Evolutionary conservation across 2,113 vertebrate species (phyloP).

Genomic region (Melanerpes formicivorus): DNA sequence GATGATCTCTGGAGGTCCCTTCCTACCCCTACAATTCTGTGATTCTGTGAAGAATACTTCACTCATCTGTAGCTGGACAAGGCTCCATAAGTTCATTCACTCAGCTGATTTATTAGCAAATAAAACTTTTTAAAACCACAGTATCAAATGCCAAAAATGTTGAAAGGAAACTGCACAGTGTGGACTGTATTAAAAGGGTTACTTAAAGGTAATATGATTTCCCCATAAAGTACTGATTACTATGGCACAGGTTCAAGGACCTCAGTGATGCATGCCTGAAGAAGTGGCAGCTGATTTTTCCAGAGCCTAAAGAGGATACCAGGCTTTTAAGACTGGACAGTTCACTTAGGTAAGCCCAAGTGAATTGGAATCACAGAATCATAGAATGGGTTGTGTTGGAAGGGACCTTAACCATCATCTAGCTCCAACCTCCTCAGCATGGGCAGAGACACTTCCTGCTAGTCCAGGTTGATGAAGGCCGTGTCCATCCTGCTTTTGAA

Average conservation of each 20-base stretch:
- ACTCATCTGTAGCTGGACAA: not conserved
- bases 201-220: not conserved
- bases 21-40: too few relatives aligned
- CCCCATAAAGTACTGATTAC: not conserved
- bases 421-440: too few relatives aligned
- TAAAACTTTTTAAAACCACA: not conserved
- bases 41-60: too few relatives aligned
- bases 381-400: too few relatives aligned
- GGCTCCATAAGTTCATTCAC: not conserved
- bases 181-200: not conserved
- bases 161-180: not conserved
- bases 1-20: too few relatives aligned
- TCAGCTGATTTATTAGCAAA: not conserved
- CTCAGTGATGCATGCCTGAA: not conserved
- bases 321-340: not conserved
- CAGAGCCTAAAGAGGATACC: not conserved
- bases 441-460: too few relatives aligned
- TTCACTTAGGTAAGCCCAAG: not conserved
- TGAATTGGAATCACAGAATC: not conserved
- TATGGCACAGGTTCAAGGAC: not conserved
- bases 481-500: too few relatives aligned
- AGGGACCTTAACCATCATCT: too few relatives aligned
- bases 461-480: too few relatives aligned
- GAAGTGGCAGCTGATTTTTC: constrained; percentile 18
- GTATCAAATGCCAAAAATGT: not conserved